A percentile compares a stretch with the other conserved stretches of the same genome.
These are phyloP conservation scores for Talpa occidentalis DNA, from an alignment of 2,113 vertebrate species.

Conservation along the genomic window DNA sequence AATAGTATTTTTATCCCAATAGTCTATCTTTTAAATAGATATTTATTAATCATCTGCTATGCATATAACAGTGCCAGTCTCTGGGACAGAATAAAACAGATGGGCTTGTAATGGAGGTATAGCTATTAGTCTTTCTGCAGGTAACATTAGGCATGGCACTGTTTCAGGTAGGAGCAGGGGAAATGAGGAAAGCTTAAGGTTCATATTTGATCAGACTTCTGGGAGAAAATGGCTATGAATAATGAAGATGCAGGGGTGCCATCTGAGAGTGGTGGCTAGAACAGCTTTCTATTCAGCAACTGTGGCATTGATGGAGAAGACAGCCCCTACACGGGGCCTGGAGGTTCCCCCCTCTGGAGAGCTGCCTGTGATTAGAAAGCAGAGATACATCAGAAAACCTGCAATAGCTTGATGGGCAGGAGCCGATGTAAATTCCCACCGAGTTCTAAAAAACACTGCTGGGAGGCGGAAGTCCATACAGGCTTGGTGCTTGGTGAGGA, in stretches of 20 bases:
- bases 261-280: neutral
- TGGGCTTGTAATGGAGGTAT: neutral
- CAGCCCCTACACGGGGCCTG: neutral
- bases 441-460: neutral
- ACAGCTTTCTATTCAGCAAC: neutral
- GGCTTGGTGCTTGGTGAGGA: neutral
- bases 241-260: neutral
- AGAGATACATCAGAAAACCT: neutral
- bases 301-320: neutral
- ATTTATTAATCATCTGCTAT: slow-evolving; percentile 6
- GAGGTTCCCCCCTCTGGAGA: neutral
- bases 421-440: neutral
- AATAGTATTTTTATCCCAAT: neutral
- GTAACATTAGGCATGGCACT: neutral
- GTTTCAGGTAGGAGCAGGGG: neutral
- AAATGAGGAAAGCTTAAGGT: neutral
- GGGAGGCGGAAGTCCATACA: neutral
- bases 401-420: neutral
- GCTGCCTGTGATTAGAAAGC: neutral
- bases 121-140: neutral
- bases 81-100: neutral
- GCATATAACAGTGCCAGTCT: neutral
- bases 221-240: neutral
- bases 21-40: neutral
- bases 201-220: neutral